Conservation (phyloP, 2,888 invertebrate genomes). For the Himalopsyche kuldschensis region DNA sequence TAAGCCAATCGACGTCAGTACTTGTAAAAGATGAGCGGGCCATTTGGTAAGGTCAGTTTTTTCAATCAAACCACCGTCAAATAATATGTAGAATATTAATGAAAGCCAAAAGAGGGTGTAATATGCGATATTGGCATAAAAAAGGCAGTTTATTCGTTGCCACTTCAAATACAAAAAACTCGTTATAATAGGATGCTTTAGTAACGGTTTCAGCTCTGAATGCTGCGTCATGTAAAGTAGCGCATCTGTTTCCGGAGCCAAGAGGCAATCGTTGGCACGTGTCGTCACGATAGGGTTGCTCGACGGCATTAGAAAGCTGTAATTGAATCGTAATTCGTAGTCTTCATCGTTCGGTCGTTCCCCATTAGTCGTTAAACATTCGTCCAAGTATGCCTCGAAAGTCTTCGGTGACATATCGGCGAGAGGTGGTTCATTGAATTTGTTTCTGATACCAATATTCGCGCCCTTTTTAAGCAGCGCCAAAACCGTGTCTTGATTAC, state of each 20-base stretch:
- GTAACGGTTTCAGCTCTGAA: conserved; percentile 66
- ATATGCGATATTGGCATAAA: conserved; percentile 72
- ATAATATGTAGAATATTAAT: conserved; percentile 69
- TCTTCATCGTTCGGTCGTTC: conserved; percentile 67
- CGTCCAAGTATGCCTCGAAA: conserved; percentile 73
- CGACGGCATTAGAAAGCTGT: conserved; percentile 68
- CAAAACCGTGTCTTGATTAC: conserved; percentile 64
- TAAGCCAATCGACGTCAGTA: conserved; percentile 61
- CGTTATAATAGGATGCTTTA: conserved; percentile 78
- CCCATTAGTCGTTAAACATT: conserved; percentile 69
- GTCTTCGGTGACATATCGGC: conserved; percentile 70
- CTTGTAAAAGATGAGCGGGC: conserved; percentile 54
- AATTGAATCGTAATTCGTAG: conserved; percentile 75
- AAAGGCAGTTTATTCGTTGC: conserved; percentile 74
- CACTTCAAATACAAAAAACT: conserved; percentile 82
- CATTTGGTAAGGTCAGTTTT: conserved; percentile 50
- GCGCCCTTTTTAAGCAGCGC: conserved; percentile 70
- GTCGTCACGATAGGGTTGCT: conserved; percentile 51
- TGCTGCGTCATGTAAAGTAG: conserved; percentile 71
- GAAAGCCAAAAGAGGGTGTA: conserved; percentile 71
- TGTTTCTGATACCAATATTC: conserved; percentile 70
- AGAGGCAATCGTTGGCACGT: conserved; percentile 49
- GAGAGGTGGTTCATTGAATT: conserved; percentile 68
- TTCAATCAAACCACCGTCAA: conserved; percentile 59
- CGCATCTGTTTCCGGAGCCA: conserved; percentile 73